Conservation (phyloP, 2,888 invertebrate species). For the Mantis religiosa region DNA sequence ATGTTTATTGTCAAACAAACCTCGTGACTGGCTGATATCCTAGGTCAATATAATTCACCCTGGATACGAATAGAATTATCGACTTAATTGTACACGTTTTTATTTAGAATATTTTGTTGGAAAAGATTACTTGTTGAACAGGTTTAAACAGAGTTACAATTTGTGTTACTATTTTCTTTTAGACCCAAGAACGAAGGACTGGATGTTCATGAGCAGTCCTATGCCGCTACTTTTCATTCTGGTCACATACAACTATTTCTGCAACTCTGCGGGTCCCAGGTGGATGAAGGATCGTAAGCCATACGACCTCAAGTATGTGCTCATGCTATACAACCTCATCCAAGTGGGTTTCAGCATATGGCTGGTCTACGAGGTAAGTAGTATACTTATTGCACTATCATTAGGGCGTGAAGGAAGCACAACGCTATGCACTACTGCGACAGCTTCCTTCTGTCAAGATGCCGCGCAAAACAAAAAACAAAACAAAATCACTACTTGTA, state of each 20-base stretch:
- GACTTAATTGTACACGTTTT: no score
- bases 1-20: no score
- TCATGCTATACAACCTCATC: constrained; percentile 53
- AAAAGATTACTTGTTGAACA: no score
- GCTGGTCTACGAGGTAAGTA: constrained; percentile 69
- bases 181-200: constrained; percentile 63
- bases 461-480: no score
- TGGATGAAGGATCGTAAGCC: constrained; percentile 54
- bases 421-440: neutral
- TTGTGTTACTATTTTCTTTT: constrained; percentile 28
- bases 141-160: no score
- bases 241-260: constrained; percentile 62
- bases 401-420: no score
- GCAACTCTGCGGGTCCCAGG: constrained; percentile 65
- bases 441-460: neutral
- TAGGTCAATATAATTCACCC: no score
- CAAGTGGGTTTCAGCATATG: constrained; percentile 57
- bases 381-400: no score
- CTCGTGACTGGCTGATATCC: no score
- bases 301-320: constrained; percentile 45
- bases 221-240: constrained; percentile 55
- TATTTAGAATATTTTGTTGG: no score
- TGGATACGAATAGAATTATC: no score
- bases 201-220: constrained; percentile 63
- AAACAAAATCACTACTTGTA: no score